Conservation (phyloP, 2,797 vertebrate genomes). For the Crenichthys baileyi region DNA sequence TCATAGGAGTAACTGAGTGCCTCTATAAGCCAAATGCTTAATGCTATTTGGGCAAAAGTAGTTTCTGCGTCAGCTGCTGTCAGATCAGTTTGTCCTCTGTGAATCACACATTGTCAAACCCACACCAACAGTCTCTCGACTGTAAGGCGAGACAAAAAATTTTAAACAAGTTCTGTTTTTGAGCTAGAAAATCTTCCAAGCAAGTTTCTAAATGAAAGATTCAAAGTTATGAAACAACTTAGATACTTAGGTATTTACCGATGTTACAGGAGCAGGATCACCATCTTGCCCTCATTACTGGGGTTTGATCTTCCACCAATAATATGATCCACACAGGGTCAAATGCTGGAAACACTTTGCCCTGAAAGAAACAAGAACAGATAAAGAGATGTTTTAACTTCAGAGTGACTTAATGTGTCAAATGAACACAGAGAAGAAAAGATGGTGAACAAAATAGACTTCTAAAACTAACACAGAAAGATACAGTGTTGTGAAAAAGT, state of each 20-base stretch:
- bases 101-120: constrained; percentile 68
- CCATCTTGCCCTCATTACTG: constrained; percentile 41
- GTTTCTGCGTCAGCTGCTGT: constrained; percentile 61
- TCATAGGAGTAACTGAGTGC: constrained; percentile 24
- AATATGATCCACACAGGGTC: constrained; percentile 45
- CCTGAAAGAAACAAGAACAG: constrained; percentile 56
- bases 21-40: constrained; percentile 8
- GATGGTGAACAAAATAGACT: not conserved
- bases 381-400: constrained; percentile 44
- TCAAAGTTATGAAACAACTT: not conserved
- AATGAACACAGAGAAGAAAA: constrained; percentile 28
- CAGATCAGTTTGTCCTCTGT: constrained; percentile 56
- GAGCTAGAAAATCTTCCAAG: not conserved
- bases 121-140: constrained; percentile 51
- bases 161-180: not conserved
- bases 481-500: not conserved
- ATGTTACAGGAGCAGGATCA: constrained; percentile 50
- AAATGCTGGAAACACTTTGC: constrained; percentile 22
- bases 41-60: constrained; percentile 51
- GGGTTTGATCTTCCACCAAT: constrained; percentile 29
- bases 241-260: constrained; percentile 42
- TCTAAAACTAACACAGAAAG: constrained; percentile 26
- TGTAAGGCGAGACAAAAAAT: constrained; percentile 26
- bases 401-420: constrained; percentile 54
- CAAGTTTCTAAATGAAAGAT: not conserved